Percentiles rank a stretch among this genome's conserved stretches.
phyloP scores from a whole-genome alignment of 2,888 invertebrate genomes.

The Falcaria lacertinaria region DNA sequence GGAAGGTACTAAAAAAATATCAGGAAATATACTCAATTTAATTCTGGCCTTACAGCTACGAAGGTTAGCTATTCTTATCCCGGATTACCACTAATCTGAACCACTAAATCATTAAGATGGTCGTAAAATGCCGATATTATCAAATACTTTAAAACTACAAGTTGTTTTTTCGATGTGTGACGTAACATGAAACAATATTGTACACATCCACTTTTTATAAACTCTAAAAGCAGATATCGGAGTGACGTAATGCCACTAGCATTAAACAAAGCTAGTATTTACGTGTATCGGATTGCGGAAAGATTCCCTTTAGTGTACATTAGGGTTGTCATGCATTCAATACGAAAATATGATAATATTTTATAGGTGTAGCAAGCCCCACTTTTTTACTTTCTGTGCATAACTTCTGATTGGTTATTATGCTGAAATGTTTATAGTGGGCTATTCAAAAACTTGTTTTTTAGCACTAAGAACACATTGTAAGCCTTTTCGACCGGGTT shows the following conservation, averaged over 20 bases:
- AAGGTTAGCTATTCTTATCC: background rate
- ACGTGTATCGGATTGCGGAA: conserved; percentile 10
- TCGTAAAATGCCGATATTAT: background rate
- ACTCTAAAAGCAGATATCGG: background rate
- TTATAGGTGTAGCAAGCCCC: too few species aligned
- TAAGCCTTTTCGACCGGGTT: too few species aligned
- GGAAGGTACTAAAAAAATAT: background rate
- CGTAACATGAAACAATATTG: background rate
- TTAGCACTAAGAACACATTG: too few species aligned
- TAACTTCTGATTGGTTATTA: too few species aligned
- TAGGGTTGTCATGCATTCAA: background rate
- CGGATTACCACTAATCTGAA: background rate
- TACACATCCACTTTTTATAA: background rate
- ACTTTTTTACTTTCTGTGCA: too few species aligned
- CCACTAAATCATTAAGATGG: background rate
- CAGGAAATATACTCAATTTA: background rate
- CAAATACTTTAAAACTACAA: background rate
- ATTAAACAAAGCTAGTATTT: conserved; percentile 3
- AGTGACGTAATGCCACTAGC: conserved; percentile 1
- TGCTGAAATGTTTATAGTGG: too few species aligned
- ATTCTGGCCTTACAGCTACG: background rate
- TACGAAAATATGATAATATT: background rate
- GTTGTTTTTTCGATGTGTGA: background rate
- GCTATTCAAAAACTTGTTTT: too few species aligned
- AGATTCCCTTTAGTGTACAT: background rate